Evolutionary conservation across 1,140 invertebrate species (phyloP).

Genomic region (Araneus ventricosus): DNA sequence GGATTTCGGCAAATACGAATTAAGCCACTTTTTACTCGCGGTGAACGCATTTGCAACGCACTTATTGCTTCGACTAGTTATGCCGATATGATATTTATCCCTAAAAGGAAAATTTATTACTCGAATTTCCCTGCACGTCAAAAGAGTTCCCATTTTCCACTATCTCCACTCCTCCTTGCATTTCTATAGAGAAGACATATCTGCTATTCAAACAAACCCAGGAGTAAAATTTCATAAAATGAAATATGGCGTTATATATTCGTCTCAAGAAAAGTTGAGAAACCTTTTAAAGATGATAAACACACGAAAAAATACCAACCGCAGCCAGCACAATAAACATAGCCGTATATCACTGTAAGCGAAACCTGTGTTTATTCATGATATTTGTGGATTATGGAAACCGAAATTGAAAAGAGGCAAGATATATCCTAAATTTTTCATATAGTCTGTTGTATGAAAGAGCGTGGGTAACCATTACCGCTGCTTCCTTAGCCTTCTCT

Average conservation of each 20-base stretch:
- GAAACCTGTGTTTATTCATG: conserved; percentile 3
- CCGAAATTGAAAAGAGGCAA: conserved; percentile 1
- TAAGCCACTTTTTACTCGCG: too few relatives aligned
- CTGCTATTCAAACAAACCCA: neutral
- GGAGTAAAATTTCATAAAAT: neutral
- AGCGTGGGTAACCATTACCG: neutral
- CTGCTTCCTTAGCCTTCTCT: neutral
- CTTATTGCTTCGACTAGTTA: too few relatives aligned
- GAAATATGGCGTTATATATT: neutral
- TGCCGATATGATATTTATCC: too few relatives aligned
- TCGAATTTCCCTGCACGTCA: too few relatives aligned
- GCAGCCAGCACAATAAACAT: neutral
- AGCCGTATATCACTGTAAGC: neutral
- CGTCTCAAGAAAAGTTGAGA: neutral
- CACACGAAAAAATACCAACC: neutral
- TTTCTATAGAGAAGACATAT: neutral
- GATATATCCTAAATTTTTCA: neutral
- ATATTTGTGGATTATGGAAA: neutral
- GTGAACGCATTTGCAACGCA: too few relatives aligned
- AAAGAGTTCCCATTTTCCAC: too few relatives aligned
- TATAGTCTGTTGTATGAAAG: neutral
- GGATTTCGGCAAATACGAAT: too few relatives aligned
- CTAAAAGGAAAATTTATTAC: too few relatives aligned
- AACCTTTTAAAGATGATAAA: conserved; percentile 7
- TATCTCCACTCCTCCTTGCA: too few relatives aligned